These are phyloP conservation scores for Pterostichus madidus DNA, from an alignment of 2,888 invertebrate genomes.

Conservation along the genomic window DNA sequence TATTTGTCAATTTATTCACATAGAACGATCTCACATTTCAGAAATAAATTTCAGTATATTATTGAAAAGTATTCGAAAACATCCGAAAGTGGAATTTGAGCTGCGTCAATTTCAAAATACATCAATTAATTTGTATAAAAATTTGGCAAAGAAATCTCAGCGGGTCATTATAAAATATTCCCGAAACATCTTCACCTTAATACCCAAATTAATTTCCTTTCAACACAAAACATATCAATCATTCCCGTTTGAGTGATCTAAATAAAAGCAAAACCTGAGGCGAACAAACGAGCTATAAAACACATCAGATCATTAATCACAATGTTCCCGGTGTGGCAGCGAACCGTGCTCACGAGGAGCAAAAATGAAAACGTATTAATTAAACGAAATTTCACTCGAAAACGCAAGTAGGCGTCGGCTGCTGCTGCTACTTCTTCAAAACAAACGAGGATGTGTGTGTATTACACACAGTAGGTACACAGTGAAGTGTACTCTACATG, in stretches of 20 bases:
- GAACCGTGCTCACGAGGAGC: background rate
- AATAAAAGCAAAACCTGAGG: conserved; percentile 9
- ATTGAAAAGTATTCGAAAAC: too few relatives aligned
- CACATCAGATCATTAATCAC: conserved; percentile 7
- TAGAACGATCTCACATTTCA: too few relatives aligned
- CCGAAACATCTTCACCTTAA: background rate
- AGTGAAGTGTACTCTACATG: too few relatives aligned
- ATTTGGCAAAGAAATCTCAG: too few relatives aligned
- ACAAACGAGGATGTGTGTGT: conserved; percentile 52
- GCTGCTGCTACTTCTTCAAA: conserved; percentile 52
- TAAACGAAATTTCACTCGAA: conserved; percentile 60
- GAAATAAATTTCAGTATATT: too few relatives aligned
- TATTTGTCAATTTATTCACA: too few relatives aligned
- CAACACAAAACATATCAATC: conserved; percentile 7
- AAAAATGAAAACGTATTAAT: conserved; percentile 63
- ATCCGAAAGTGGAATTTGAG: too few relatives aligned
- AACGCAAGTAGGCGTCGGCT: conserved; percentile 57
- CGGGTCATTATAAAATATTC: too few relatives aligned
- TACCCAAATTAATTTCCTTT: conserved; percentile 10
- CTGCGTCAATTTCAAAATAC: too few relatives aligned
- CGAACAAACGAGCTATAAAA: conserved; percentile 15
- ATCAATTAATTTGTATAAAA: too few relatives aligned
- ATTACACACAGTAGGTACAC: conserved; percentile 30
- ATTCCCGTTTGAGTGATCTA: background rate
- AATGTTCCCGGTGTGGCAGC: background rate